Evolutionary conservation across 2,797 vertebrate species (phyloP), one percentile per base, ranked within the genome.

Genomic region (Diceros bicornis): DNA sequence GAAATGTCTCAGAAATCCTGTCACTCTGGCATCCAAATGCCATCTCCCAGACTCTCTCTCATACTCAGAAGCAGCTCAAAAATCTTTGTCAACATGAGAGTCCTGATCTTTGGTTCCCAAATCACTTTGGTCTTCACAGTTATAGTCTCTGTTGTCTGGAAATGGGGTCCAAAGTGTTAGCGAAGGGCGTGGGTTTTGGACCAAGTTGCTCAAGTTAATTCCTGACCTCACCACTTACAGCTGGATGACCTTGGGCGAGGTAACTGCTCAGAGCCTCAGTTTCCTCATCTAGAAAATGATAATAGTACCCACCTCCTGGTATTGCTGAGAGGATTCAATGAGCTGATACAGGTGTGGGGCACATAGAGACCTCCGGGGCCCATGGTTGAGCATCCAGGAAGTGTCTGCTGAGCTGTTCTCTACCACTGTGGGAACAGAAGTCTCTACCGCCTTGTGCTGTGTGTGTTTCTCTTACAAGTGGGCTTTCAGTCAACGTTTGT

Each of bases 41-140:
- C n/a, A 13, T 52, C 6, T 86, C 91, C 83, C 81, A 93, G 72
- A 55, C 74, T 93, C 57, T 91, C 82, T 90, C n/a, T 95, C 44
- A 14, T 59, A 81, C 84, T 96, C 57, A 89, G 85, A 96, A 95
- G 61, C 32, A 69, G 72, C 72, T 95, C 17, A 77, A 29, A 95
- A 68, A 37, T 82, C 27, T 78, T 95, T 89, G 66, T 91, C 95
- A 95, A 71, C 64, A 23, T 32, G 84, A 77, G 47, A 52, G 68
- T 64, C 94, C 95, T 94, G 72, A 72, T 93, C 94, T 91, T 96
- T 82, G 82, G 57, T 91, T 94, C 52, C 69, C 59, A 32, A 95
- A 50, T 61, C 82, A 64, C 89, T 32, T 25, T 87, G 83, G 75
- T 61, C 78, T 78, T 89, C 12, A 4, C 25, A 62, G 50, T 69